These are phyloP conservation scores for Glaucomys volans DNA, from an alignment of 2,113 vertebrate species.

Conservation along the genomic window DNA sequence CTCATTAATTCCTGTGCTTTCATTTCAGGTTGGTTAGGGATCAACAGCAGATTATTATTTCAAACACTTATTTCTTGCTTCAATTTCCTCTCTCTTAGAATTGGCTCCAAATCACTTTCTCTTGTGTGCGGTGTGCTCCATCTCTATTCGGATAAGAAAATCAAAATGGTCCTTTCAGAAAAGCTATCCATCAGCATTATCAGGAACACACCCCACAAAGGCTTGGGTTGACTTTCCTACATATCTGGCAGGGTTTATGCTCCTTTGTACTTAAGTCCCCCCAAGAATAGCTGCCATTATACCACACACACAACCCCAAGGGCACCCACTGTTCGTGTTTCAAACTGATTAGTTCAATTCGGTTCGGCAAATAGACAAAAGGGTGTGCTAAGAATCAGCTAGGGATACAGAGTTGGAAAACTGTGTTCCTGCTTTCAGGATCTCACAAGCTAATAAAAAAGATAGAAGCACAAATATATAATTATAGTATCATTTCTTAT, in stretches of 20 bases:
- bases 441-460: neutral
- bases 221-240: slow-evolving; percentile 32
- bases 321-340: slow-evolving; percentile 34
- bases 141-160: slow-evolving; percentile 73
- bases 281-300: slow-evolving; percentile 53
- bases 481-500: neutral
- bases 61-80: slow-evolving; percentile 77
- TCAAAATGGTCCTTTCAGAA: slow-evolving; percentile 74
- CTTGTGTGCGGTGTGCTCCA: slow-evolving; percentile 63
- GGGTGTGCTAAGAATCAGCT: neutral
- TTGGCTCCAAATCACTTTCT: slow-evolving; percentile 77
- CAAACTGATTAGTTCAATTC: slow-evolving; percentile 49
- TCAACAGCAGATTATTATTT: slow-evolving; percentile 79
- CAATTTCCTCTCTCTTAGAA: slow-evolving; percentile 72
- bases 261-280: slow-evolving; percentile 55
- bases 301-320: neutral
- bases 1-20: slow-evolving; percentile 75
- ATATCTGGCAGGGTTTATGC: slow-evolving; percentile 48
- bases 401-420: neutral
- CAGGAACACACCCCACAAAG: slow-evolving; percentile 59
- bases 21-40: slow-evolving; percentile 68
- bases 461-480: neutral
- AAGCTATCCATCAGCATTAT: slow-evolving; percentile 72
- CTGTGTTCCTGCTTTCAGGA: neutral
- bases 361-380: slow-evolving; percentile 43